phyloP scores from a whole-genome alignment of 2,888 invertebrate genomes.

The Drosophila anomelani region DNA sequence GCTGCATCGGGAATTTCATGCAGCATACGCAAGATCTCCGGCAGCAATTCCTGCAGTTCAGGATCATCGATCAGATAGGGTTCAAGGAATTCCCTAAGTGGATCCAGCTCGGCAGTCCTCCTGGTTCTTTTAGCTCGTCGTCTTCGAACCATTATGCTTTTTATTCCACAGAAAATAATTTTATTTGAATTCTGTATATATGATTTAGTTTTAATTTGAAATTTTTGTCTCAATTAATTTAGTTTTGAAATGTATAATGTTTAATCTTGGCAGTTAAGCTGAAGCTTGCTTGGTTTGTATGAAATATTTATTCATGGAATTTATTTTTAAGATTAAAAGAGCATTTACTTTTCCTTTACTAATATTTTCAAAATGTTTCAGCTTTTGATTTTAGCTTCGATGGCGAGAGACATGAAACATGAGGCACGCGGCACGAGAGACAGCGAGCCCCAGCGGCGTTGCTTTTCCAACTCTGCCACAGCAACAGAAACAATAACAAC shows the following conservation, averaged over 20 bases:
- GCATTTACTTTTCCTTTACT: not conserved
- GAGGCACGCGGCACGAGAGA: slow-evolving; percentile 18
- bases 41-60: slow-evolving; percentile 11
- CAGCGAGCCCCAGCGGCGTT: slow-evolving; percentile 38
- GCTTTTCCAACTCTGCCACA: slow-evolving; percentile 52
- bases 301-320: not conserved
- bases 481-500: slow-evolving; percentile 7
- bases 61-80: slow-evolving; percentile 4
- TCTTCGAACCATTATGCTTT: not conserved
- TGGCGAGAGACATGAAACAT: slow-evolving; percentile 18
- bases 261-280: not conserved
- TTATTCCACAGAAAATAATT: not conserved
- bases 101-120: slow-evolving; percentile 3
- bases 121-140: not conserved
- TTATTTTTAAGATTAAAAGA: not conserved
- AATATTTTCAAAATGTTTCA: not conserved
- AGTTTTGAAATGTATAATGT: not conserved
- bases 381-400: slow-evolving; percentile 23
- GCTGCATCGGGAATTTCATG: slow-evolving; percentile 14
- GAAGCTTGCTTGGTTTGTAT: not conserved
- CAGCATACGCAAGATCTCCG: slow-evolving; percentile 7
- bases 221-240: not conserved
- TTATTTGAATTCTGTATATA: not conserved
- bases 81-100: not conserved
- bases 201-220: too few relatives aligned